Conservation (phyloP, 2,113 vertebrate genomes). For the Boulengeromyrus knoepffleri region DNA sequence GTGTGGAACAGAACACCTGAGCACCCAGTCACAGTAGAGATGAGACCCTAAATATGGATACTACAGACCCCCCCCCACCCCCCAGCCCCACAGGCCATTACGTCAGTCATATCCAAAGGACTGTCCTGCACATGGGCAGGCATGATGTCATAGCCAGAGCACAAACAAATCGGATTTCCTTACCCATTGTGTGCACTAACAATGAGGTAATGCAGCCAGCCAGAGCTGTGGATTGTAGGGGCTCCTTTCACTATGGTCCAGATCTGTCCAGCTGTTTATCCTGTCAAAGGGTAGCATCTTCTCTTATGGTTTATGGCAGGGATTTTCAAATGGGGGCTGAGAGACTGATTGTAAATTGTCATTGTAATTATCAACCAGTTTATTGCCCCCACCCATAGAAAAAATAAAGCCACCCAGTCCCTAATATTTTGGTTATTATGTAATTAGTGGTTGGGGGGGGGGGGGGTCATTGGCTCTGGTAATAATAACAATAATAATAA, state of each 20-base stretch:
- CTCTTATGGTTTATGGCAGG: background rate
- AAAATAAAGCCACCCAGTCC: background rate
- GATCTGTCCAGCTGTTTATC: background rate
- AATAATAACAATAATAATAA: background rate
- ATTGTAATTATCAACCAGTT: background rate
- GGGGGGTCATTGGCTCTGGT: background rate
- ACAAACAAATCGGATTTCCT: background rate
- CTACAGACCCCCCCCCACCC: background rate
- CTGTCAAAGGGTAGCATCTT: background rate
- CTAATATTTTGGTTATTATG: background rate
- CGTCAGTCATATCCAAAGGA: background rate
- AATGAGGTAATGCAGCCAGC: background rate
- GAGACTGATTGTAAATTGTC: background rate
- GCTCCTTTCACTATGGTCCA: background rate
- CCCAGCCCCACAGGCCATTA: background rate
- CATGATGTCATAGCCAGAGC: background rate
- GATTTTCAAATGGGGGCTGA: background rate
- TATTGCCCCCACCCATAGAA: background rate
- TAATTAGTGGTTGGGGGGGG: background rate
- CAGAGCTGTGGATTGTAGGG: background rate
- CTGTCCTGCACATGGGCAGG: background rate
- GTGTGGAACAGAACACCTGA: background rate
- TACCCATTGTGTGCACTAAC: background rate
- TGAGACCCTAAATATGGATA: background rate
- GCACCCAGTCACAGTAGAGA: background rate